A percentile compares a stretch with the other conserved stretches of the same genome.
Conservation (phyloP, 2,113 vertebrate genomes). For the Camelus dromedarius region DNA sequence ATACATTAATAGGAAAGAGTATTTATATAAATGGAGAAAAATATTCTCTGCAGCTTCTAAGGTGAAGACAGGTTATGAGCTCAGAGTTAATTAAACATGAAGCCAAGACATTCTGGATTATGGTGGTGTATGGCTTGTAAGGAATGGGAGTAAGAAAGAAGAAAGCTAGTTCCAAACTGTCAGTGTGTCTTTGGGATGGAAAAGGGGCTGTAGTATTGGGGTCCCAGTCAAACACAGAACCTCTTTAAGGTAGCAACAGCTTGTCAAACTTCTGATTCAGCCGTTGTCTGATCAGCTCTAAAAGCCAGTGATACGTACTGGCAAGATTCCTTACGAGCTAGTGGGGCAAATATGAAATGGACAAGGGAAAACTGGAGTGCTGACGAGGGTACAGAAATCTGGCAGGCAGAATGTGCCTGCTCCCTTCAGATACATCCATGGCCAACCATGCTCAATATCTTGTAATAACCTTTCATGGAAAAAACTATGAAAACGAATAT, state of each 20-base stretch:
- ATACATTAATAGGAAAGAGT: neutral
- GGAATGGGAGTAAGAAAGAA: neutral
- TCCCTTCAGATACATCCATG: neutral
- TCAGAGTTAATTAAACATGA: slow-evolving; percentile 68
- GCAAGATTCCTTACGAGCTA: neutral
- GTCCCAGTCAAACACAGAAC: neutral
- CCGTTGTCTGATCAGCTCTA: neutral
- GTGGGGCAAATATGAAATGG: neutral
- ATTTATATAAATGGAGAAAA: slow-evolving; percentile 60
- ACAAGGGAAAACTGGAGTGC: neutral
- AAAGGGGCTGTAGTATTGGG: neutral
- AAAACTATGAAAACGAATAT: too few relatives aligned
- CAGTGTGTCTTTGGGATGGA: neutral
- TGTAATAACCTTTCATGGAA: too few relatives aligned
- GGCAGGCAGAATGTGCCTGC: neutral
- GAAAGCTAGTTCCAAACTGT: neutral
- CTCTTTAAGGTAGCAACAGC: neutral
- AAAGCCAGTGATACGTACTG: neutral
- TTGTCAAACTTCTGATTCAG: neutral
- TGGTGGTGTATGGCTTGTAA: neutral
- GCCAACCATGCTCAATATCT: too few relatives aligned
- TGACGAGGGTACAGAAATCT: neutral
- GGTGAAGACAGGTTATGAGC: slow-evolving; percentile 41
- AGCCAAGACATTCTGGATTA: neutral
- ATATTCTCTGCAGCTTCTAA: slow-evolving; percentile 31